Percentiles rank a stretch among this genome's conserved stretches.
Evolutionary conservation across 2,797 vertebrate genomes (phyloP).

Genomic region (Labeo calbasu): DNA sequence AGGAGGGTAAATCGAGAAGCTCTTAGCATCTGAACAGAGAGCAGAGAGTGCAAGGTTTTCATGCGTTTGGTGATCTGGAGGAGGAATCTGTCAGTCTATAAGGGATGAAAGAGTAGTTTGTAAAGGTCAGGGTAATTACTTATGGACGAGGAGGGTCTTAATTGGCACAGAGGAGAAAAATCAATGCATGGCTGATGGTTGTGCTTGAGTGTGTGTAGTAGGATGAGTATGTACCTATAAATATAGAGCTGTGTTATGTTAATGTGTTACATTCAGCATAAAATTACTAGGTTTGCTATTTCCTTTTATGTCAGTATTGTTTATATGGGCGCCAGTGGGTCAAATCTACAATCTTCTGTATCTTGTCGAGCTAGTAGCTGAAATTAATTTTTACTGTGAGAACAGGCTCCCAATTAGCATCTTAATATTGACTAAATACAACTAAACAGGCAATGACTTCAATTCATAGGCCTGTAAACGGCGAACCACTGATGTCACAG

Average conservation of each 20-base stretch:
- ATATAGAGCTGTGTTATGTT: background rate
- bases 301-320: background rate
- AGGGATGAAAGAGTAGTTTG: slow-evolving; percentile 39
- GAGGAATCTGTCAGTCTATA: slow-evolving; percentile 24
- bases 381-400: too few relatives aligned
- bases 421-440: too few relatives aligned
- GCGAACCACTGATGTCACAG: too few relatives aligned
- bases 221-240: background rate
- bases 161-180: slow-evolving; percentile 16
- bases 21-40: slow-evolving; percentile 28
- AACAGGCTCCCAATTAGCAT: too few relatives aligned
- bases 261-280: background rate
- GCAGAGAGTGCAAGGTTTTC: background rate
- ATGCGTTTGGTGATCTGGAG: slow-evolving; percentile 33
- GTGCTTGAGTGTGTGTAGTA: slow-evolving; percentile 10
- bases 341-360: background rate
- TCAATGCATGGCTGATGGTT: slow-evolving; percentile 20
- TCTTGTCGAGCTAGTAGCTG: too few relatives aligned
- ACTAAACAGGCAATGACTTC: too few relatives aligned
- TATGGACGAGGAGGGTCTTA: slow-evolving; percentile 28
- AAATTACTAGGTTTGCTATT: background rate
- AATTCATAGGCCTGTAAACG: too few relatives aligned
- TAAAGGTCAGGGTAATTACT: slow-evolving; percentile 60
- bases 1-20: slow-evolving; percentile 33
- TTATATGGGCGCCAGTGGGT: background rate